Evolutionary conservation across 2,888 invertebrate species (phyloP).

Genomic region (Euzophera pinguis): DNA sequence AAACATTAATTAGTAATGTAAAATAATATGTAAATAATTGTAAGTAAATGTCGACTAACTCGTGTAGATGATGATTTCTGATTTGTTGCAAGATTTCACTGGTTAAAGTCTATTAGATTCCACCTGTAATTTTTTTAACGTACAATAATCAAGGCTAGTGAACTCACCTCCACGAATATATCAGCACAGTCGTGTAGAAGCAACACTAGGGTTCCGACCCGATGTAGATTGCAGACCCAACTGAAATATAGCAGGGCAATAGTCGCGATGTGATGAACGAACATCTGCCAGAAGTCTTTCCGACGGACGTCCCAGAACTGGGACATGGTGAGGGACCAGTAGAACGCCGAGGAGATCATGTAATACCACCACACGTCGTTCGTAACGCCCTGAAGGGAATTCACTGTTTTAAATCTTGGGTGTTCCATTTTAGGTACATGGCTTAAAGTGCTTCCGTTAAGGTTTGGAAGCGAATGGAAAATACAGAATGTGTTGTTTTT

Average conservation of each 20-base stretch:
- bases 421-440: too few relatives aligned
- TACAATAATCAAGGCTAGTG: neutral
- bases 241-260: conserved; percentile 92
- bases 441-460: too few relatives aligned
- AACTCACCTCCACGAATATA: conserved; percentile 89
- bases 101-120: neutral
- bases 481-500: too few relatives aligned
- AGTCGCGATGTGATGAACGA: conserved; percentile 95
- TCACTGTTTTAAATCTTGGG: neutral
- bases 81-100: too few relatives aligned
- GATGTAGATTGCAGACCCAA: conserved; percentile 95
- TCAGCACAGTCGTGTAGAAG: conserved; percentile 93
- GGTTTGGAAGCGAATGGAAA: too few relatives aligned
- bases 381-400: conserved; percentile 83
- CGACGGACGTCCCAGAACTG: conserved; percentile 95
- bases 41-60: too few relatives aligned
- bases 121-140: neutral
- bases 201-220: conserved; percentile 93
- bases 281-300: conserved; percentile 98
- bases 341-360: conserved; percentile 95
- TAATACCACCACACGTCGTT: conserved; percentile 96
- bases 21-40: too few relatives aligned
- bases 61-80: too few relatives aligned
- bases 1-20: too few relatives aligned
- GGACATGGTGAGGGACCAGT: conserved; percentile 94